A percentile compares a stretch with the other conserved stretches of the same genome.
These are phyloP conservation scores for Saccopteryx bilineata DNA, from an alignment of 2,113 vertebrate genomes.

Conservation along the genomic window DNA sequence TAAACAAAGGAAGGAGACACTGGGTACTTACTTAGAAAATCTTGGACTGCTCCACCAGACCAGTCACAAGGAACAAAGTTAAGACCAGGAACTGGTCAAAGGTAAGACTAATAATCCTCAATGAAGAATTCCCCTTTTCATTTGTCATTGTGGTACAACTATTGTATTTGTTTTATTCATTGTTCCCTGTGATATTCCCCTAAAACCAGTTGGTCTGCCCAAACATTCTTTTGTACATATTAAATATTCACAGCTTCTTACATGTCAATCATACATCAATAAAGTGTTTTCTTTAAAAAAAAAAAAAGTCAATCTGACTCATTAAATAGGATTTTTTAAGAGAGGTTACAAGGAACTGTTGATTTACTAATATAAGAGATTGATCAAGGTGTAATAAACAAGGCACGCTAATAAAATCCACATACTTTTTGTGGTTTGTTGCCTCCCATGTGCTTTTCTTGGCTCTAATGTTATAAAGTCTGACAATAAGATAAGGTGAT, in stretches of 20 bases:
- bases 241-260: neutral
- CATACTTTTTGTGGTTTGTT: neutral
- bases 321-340: constrained; percentile 30
- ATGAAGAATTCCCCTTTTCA: neutral
- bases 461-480: neutral
- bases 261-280: neutral
- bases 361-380: neutral
- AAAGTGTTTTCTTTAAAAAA: neutral
- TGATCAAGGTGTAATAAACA: neutral
- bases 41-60: neutral
- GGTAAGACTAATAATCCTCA: neutral
- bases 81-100: neutral
- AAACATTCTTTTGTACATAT: neutral
- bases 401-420: neutral
- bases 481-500: neutral
- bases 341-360: constrained; percentile 31
- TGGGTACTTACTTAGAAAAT: neutral
- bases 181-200: neutral
- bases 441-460: neutral
- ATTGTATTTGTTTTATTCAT: neutral
- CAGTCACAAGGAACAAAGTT: neutral
- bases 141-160: neutral
- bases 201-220: constrained; percentile 4
- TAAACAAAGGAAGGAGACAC: neutral
- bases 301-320: neutral